phyloP scores from a whole-genome alignment of 2,113 vertebrate species.

The Varanus salvator region DNA sequence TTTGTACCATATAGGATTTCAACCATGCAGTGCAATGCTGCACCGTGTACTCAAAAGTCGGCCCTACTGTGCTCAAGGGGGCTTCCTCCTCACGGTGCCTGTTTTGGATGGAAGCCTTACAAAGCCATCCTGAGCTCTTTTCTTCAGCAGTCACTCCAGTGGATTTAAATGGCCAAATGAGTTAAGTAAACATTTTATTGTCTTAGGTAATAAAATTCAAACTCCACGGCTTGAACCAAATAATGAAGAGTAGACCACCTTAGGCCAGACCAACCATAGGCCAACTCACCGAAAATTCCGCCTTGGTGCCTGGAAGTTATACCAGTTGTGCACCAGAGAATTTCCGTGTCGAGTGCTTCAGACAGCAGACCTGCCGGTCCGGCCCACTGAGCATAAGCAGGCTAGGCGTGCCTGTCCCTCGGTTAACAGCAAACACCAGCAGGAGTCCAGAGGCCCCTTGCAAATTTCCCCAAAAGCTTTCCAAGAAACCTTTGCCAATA shows the following conservation, averaged over 20 bases:
- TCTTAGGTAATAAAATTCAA: neutral
- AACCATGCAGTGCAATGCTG: neutral
- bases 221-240: neutral
- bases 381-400: too few species aligned
- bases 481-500: too few species aligned
- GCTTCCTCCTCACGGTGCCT: neutral
- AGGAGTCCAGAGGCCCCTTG: neutral
- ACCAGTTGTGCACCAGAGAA: too few species aligned
- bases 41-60: neutral
- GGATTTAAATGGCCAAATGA: neutral
- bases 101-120: neutral
- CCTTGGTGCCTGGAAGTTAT: too few species aligned
- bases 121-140: neutral
- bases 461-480: neutral
- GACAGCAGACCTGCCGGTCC: too few species aligned
- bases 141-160: neutral
- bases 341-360: too few species aligned
- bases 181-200: too few species aligned
- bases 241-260: neutral
- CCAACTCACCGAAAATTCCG: too few species aligned
- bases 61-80: neutral
- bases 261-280: neutral
- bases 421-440: neutral
- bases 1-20: neutral
- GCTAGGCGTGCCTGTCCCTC: neutral